Percentiles rank a stretch among this genome's conserved stretches.
phyloP scores from a whole-genome alignment of 1,140 invertebrate species.

The Antheraea mylitta region DNA sequence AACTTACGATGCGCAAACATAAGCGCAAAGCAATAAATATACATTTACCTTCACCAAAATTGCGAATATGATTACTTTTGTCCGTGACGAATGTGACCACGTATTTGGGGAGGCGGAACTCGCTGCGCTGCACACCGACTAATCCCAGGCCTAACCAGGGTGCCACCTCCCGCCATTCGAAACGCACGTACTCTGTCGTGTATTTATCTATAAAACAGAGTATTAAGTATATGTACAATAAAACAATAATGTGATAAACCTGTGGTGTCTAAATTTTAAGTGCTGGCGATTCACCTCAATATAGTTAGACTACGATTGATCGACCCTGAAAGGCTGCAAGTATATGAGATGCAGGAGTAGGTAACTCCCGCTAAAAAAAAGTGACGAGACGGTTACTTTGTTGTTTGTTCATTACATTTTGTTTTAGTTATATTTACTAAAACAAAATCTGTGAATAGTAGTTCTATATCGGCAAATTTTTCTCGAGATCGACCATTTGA shows the following conservation, averaged over 20 bases:
- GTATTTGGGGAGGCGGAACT: slow-evolving; percentile 81
- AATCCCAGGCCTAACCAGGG: slow-evolving; percentile 69
- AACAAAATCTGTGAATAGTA: too few species aligned
- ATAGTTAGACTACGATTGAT: too few species aligned
- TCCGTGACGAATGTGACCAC: slow-evolving; percentile 80
- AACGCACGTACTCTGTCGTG: slow-evolving; percentile 78
- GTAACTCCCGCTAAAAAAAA: too few species aligned
- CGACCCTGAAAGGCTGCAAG: too few species aligned
- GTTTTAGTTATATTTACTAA: too few species aligned
- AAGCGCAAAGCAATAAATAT: slow-evolving; percentile 77
- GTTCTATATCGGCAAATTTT: too few species aligned
- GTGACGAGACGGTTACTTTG: too few species aligned
- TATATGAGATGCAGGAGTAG: too few species aligned
- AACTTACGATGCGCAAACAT: slow-evolving; percentile 50
- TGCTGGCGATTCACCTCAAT: too few species aligned
- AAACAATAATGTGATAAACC: neutral
- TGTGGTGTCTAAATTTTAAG: too few species aligned
- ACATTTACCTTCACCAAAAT: slow-evolving; percentile 81
- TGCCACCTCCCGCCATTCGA: slow-evolving; percentile 79
- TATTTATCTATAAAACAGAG: slow-evolving; percentile 77
- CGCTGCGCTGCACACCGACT: slow-evolving; percentile 73
- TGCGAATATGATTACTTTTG: slow-evolving; percentile 79
- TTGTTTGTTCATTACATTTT: too few species aligned
- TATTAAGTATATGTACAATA: neutral
- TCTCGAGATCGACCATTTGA: too few species aligned